A percentile compares a stretch with the other conserved stretches of the same genome.
Evolutionary conservation across 2,797 vertebrate genomes (phyloP).

Genomic region (Zenarchopterus dispar): DNA sequence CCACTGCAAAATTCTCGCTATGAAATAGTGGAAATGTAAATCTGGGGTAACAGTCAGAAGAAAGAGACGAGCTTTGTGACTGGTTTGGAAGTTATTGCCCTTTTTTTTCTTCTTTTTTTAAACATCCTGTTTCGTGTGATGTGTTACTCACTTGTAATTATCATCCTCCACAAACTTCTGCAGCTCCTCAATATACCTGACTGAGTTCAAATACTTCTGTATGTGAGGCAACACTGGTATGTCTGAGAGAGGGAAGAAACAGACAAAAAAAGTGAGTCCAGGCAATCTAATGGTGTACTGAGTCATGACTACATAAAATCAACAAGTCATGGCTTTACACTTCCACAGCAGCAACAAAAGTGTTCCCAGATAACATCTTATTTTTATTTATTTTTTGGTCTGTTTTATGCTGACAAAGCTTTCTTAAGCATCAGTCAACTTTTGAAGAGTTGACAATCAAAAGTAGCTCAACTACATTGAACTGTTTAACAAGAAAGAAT

Average conservation of each 20-base stretch:
- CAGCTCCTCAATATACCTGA: conserved; percentile 97
- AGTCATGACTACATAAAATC: neutral
- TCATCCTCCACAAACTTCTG: conserved; percentile 99
- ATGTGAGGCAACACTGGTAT: conserved; percentile 94
- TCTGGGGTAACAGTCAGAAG: neutral
- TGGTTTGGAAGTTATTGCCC: neutral
- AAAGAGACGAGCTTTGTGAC: neutral
- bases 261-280: neutral
- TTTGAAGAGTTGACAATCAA: too few relatives aligned
- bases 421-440: neutral
- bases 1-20: neutral
- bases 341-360: neutral
- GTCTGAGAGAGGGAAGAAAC: conserved; percentile 78
- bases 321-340: neutral
- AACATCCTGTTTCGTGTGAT: neutral
- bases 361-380: neutral
- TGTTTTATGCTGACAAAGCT: neutral
- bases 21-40: neutral
- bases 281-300: neutral
- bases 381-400: neutral
- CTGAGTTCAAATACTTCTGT: conserved; percentile 98
- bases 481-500: too few relatives aligned
- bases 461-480: too few relatives aligned
- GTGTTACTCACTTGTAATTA: conserved; percentile 93
- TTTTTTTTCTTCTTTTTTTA: too few relatives aligned